Percentiles rank a stretch among this genome's conserved stretches.
Conservation (phyloP, 2,888 invertebrate genomes). For the Pheosia tremula region DNA sequence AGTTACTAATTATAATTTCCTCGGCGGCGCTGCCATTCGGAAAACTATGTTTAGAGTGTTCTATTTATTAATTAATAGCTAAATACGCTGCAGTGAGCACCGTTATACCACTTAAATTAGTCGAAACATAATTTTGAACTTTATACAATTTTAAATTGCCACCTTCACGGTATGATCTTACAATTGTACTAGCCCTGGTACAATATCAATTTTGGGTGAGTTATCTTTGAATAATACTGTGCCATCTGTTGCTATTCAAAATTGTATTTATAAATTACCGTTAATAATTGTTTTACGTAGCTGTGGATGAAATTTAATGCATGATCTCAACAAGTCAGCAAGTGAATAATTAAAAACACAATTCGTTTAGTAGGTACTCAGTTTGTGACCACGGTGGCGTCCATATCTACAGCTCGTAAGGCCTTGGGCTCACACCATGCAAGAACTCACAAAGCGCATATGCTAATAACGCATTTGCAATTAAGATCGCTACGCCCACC, state of each 20-base stretch:
- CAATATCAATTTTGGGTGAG: not conserved
- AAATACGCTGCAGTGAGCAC: conserved; percentile 58
- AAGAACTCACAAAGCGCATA: conserved; percentile 78
- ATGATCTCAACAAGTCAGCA: not conserved
- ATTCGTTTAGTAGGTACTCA: not conserved
- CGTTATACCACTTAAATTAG: conserved; percentile 46
- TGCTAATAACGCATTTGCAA: conserved; percentile 81
- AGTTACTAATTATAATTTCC: conserved; percentile 71
- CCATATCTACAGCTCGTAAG: conserved; percentile 54
- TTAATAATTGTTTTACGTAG: too few species aligned
- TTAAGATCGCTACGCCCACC: conserved; percentile 77
- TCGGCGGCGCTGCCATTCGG: conserved; percentile 59
- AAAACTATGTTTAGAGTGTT: conserved; percentile 67
- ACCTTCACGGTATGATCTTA: conserved; percentile 19
- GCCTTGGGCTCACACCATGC: conserved; percentile 73
- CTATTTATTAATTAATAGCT: conserved; percentile 65
- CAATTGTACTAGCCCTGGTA: not conserved
- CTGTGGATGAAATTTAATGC: too few species aligned
- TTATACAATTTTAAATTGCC: conserved; percentile 28
- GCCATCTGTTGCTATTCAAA: too few species aligned
- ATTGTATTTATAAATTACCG: too few species aligned
- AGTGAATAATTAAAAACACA: not conserved
- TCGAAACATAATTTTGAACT: conserved; percentile 41
- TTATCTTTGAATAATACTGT: not conserved
- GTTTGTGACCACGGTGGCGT: conserved; percentile 42